phyloP scores from a whole-genome alignment of 1,140 invertebrate species.

The Leptonema lineaticorne region DNA sequence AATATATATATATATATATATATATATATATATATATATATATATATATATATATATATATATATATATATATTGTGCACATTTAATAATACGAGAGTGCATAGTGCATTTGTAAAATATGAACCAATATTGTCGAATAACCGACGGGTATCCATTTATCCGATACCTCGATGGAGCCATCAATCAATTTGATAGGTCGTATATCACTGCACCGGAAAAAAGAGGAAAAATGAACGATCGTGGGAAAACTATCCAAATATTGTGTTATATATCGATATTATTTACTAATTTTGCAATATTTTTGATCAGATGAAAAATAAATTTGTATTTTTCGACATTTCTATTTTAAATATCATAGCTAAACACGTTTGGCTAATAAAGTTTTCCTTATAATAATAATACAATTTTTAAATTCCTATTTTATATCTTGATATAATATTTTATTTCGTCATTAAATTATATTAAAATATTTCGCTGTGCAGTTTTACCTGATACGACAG shows the following conservation, averaged over 20 bases:
- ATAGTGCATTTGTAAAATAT: slow-evolving; percentile 32
- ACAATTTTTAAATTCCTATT: too few relatives aligned
- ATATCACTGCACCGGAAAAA: slow-evolving; percentile 21
- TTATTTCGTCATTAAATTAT: slow-evolving; percentile 1
- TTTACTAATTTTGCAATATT: too few relatives aligned
- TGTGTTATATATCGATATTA: too few relatives aligned
- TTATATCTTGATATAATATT: not conserved
- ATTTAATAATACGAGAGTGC: too few relatives aligned
- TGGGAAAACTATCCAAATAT: too few relatives aligned
- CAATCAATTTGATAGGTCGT: slow-evolving; percentile 38
- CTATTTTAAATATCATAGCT: too few relatives aligned
- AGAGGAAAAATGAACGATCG: not conserved
- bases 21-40: not conserved
- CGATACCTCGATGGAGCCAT: slow-evolving; percentile 33
- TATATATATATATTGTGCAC: not conserved
- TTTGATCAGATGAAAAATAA: too few relatives aligned
- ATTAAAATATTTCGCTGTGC: slow-evolving; percentile 44
- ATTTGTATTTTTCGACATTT: too few relatives aligned
- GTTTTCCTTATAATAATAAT: too few relatives aligned
- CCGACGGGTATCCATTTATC: slow-evolving; percentile 29
- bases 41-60: not conserved
- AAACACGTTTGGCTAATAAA: too few relatives aligned
- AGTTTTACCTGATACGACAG: slow-evolving; percentile 75
- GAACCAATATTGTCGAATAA: slow-evolving; percentile 29
- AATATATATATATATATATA: too few relatives aligned